phyloP scores from a whole-genome alignment of 2,888 invertebrate species.

The Limenitis camilla region DNA sequence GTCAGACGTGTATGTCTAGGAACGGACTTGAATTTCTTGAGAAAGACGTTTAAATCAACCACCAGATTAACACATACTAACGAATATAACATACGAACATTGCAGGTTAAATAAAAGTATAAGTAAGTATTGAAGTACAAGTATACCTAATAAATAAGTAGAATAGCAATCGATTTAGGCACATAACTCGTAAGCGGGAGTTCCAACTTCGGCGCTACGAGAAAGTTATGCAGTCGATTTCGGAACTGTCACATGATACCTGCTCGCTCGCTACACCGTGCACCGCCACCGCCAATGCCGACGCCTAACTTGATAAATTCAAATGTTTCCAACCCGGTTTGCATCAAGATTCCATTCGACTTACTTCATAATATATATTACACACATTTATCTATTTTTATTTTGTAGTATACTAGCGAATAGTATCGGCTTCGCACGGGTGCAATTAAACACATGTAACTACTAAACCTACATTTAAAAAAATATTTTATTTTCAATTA shows the following conservation, averaged over 20 bases:
- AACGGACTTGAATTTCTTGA: no score
- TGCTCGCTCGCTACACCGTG: slow-evolving; percentile 19
- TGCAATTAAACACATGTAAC: no score
- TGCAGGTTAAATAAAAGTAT: background rate
- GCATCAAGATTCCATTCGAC: slow-evolving; percentile 11
- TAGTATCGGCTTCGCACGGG: no score
- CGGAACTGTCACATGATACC: slow-evolving; percentile 41
- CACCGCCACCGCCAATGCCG: no score
- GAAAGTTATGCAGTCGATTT: slow-evolving; percentile 53
- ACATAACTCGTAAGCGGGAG: slow-evolving; percentile 12
- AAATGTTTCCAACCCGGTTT: slow-evolving; percentile 20
- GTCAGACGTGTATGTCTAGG: no score
- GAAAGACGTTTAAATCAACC: no score
- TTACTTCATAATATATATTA: no score
- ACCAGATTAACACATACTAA: no score
- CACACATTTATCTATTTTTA: background rate
- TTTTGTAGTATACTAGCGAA: no score
- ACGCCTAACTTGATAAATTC: slow-evolving; percentile 25
- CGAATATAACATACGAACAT: no score
- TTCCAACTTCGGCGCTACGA: slow-evolving; percentile 16
- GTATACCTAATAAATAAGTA: background rate
- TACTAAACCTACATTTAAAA: no score
- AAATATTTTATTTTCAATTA: no score
- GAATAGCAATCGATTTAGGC: slow-evolving; percentile 8
- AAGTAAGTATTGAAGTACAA: background rate